Evolutionary conservation across 2,888 invertebrate species (phyloP).

Genomic region (Andrena bucephala): DNA sequence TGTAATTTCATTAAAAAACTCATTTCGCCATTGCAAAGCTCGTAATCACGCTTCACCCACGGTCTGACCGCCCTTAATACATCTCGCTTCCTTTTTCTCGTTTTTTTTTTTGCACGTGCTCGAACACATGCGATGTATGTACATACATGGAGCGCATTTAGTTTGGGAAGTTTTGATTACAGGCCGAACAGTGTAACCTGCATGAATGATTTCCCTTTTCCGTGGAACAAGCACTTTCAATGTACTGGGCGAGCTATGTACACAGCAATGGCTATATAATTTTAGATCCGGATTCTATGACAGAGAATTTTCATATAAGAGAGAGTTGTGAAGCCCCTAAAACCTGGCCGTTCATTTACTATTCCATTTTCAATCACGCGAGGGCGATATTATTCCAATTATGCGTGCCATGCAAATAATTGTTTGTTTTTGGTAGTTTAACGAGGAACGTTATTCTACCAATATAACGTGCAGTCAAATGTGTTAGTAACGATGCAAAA

Average conservation of each 20-base stretch:
- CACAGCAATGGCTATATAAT: not conserved
- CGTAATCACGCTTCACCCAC: conserved; percentile 15
- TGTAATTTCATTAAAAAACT: conserved; percentile 18
- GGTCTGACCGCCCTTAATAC: not conserved
- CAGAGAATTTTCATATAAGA: not conserved
- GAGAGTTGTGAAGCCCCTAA: too few relatives aligned
- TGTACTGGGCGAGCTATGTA: not conserved
- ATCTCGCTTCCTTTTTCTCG: not conserved
- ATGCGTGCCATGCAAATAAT: too few relatives aligned
- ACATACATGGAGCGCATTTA: not conserved
- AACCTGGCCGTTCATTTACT: too few relatives aligned
- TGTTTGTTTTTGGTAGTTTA: too few relatives aligned
- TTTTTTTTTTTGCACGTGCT: not conserved
- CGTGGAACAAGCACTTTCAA: not conserved
- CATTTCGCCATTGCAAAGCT: conserved; percentile 9
- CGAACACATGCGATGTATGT: not conserved
- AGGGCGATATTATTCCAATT: too few relatives aligned
- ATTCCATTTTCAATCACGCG: too few relatives aligned
- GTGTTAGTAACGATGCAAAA: too few relatives aligned
- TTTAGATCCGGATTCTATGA: not conserved
- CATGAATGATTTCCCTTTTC: not conserved
- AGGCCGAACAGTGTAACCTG: not conserved
- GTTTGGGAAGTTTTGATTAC: not conserved
- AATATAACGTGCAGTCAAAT: too few relatives aligned
- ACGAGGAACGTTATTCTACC: too few relatives aligned